These are phyloP conservation scores for Huso huso DNA, from an alignment of 2,797 vertebrate genomes.

Conservation along the genomic window DNA sequence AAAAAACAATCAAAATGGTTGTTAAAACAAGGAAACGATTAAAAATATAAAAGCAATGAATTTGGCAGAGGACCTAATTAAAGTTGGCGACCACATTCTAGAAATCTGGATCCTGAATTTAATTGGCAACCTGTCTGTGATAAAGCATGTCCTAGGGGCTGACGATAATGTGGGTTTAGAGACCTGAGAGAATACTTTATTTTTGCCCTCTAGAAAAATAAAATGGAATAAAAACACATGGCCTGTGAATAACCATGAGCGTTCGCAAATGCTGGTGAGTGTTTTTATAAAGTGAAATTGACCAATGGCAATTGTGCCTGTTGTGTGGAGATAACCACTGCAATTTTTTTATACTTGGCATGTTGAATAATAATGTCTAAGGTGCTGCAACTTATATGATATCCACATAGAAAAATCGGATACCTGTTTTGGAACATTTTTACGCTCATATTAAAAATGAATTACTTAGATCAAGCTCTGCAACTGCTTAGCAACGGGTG, in stretches of 20 bases:
- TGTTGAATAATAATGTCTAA: too few species aligned
- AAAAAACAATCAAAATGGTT: constrained; percentile 20
- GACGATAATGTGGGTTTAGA: constrained; percentile 16
- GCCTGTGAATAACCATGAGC: constrained; percentile 1
- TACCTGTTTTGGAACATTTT: too few species aligned
- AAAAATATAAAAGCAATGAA: constrained; percentile 39
- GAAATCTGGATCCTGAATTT: constrained; percentile 49
- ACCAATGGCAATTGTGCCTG: constrained; percentile 3
- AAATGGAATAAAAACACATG: background rate
- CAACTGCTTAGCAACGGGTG: too few species aligned
- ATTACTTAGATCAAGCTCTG: too few species aligned
- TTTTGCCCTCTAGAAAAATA: constrained; percentile 18
- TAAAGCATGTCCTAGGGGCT: constrained; percentile 36
- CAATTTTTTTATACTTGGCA: too few species aligned
- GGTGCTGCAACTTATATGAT: too few species aligned
- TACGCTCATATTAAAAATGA: too few species aligned
- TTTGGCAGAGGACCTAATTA: constrained; percentile 49
- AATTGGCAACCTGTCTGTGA: constrained; percentile 61
- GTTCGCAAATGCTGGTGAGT: constrained; percentile 10
- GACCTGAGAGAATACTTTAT: constrained; percentile 31
- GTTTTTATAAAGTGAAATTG: constrained; percentile 6
- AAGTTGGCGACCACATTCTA: constrained; percentile 51
- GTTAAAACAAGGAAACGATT: constrained; percentile 37
- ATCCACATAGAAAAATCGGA: too few species aligned
- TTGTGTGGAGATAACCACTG: constrained; percentile 7